Base-by-base conservation (phyloP, 2,797 vertebrate species). In the Acanthurus tractus region DNA sequence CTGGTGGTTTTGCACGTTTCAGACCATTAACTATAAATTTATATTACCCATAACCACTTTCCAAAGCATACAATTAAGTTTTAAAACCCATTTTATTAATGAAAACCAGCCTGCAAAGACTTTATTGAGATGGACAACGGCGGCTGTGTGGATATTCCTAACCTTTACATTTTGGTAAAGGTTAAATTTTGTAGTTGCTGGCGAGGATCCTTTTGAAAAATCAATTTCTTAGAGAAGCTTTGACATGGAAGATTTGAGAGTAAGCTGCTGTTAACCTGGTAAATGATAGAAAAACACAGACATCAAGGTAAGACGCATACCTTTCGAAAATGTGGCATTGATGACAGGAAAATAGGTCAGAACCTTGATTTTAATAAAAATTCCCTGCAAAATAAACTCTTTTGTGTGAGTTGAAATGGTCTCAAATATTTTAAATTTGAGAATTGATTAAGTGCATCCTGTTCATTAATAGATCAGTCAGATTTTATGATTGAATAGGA, bases 1-100 rank as follows among this genome's bases (percentile, higher is more conserved):
- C 80, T 74, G 78, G 23, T 67, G 61, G 46, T 70, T 64, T 70
- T 68, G 49, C 78, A 79, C 59, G 70, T 78, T 84, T 57, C 73
- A 63, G 42, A 15, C 58, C 78, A 78, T 86, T 84, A 77, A 44
- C 36, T 62, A 8, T 44, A 55, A 15, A 75, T 87, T 70, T 54
- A 62, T 49, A 67, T 76, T 22, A 45, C 3, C 9, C 42, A 3
- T 49, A 62, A 61, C 22, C 55, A 14, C 73, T 70, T 70, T 58
- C n/a, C 12, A 29, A 44, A 57, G 49, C 62, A 45, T 4, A 50
- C 20, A 65, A 25, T 67, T 20, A 13, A 4, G 11, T 10, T 46
- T 74, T 46, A 17, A 34, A 66, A 78, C 48, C 58, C 34, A 69
- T 34, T 67, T 40, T 2, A 79, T 45, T 79, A 23, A 36, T 36